Evolutionary conservation across 2,113 vertebrate species (phyloP).

Genomic region (Malurus cyaneus): DNA sequence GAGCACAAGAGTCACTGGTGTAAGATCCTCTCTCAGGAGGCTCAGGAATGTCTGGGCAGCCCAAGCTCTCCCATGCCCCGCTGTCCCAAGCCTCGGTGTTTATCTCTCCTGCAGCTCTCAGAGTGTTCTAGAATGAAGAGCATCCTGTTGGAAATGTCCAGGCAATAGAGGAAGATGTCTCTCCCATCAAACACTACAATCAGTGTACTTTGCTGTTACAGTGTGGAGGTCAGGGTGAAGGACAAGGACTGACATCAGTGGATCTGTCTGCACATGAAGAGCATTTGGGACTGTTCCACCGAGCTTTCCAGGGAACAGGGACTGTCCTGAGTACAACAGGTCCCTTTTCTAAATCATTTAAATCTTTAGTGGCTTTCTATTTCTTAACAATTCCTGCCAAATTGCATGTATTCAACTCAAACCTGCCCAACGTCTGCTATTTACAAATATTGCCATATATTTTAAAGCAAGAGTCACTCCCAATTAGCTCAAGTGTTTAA

Average conservation of each 20-base stretch:
- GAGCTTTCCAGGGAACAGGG: neutral
- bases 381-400: slow-evolving; percentile 59
- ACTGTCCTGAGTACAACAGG: neutral
- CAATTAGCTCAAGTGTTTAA: slow-evolving; percentile 82
- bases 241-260: neutral
- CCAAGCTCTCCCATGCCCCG: neutral
- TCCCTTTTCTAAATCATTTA: neutral
- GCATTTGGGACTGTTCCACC: neutral
- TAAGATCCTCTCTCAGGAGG: neutral
- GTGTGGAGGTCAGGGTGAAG: neutral
- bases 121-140: neutral
- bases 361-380: neutral
- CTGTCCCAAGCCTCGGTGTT: neutral
- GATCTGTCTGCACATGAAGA: neutral
- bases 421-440: neutral
- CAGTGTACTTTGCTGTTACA: neutral
- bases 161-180: neutral
- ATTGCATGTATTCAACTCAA: slow-evolving; percentile 46
- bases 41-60: neutral
- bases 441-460: slow-evolving; percentile 61
- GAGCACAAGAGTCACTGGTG: neutral
- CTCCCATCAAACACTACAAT: neutral
- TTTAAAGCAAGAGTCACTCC: slow-evolving; percentile 73
- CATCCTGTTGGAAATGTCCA: neutral
- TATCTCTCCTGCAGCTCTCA: neutral